Base-by-base conservation (phyloP, 2,797 vertebrate genomes). In the Eulemur mongoz region DNA sequence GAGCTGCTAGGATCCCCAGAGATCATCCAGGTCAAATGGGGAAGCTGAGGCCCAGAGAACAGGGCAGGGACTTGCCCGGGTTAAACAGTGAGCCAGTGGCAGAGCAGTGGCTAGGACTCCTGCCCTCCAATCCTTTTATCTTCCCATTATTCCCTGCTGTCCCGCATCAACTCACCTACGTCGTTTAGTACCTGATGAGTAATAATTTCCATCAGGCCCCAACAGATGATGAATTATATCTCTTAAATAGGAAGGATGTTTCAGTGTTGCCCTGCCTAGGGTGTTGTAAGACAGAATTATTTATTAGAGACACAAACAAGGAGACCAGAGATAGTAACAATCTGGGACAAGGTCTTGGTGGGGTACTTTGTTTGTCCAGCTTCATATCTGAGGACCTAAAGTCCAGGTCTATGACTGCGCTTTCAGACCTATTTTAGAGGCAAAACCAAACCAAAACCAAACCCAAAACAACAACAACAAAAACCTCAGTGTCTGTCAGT, bases 281-380 rank as follows among this genome's bases (percentile, higher is more conserved):
- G 12, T 72, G 57, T 73, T 89, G 75, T 65, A 84, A 69, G 73
- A 40, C 27, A 91, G 38, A 86, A 72, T 22, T 87, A 23, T 95
- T 93, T 93, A 59, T 87, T 48, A 76, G 67, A 83, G 81, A 38
- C 59, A 88, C 43, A 70, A 78, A 84, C 57, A 80, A 92, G 81
- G 81, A 67, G 32, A 84, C 32, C 40, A 35, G 59, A 80, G 81
- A 61, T 54, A 61, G 69, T 67, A 54, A 89, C 40, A 30, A 35
- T 18, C 35, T 84, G 35, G 70, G 40, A 48, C 45, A 76, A 91
- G 17, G 50, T 48, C 54, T 54, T 50, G 25, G 52, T 32, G 48
- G 72, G 35, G 35, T 38, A 5, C 7, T 48, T 81, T 90, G 52
- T 48, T 81, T 90, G 59, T 83, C 59, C 48, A 13, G 27, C 5